phyloP scores from a whole-genome alignment of 2,113 vertebrate genomes.

The Anas platyrhynchos region DNA sequence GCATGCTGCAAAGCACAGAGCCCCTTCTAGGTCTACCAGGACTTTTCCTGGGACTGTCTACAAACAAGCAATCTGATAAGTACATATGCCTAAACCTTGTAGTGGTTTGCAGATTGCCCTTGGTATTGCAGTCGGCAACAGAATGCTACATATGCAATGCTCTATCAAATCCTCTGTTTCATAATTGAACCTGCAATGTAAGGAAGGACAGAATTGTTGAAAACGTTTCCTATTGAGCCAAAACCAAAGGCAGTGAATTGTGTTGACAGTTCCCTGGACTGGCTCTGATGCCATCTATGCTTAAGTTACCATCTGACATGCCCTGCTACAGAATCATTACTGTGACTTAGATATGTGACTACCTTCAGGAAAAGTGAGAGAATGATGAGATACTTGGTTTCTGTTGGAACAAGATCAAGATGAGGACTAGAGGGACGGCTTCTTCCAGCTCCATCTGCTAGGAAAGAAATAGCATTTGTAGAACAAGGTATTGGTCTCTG shows the following conservation, averaged over 20 bases:
- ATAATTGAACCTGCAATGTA: not conserved
- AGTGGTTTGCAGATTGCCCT: not conserved
- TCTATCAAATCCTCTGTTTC: not conserved
- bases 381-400: not conserved
- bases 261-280: not conserved
- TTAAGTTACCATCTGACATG: not conserved
- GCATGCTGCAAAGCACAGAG: not conserved
- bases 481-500: not conserved
- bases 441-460: not conserved
- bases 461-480: not conserved
- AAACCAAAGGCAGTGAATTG: not conserved
- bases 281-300: not conserved
- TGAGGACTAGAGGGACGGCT: not conserved
- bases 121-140: not conserved
- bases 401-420: slow-evolving; percentile 12
- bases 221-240: not conserved
- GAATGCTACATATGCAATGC: not conserved
- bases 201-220: not conserved
- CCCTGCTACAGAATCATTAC: not conserved
- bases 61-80: not conserved
- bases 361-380: not conserved
- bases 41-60: not conserved
- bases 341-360: not conserved
- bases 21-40: not conserved
- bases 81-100: not conserved